Base-by-base conservation (phyloP, 2,888 invertebrate genomes). In the Cephonodes hylas region DNA sequence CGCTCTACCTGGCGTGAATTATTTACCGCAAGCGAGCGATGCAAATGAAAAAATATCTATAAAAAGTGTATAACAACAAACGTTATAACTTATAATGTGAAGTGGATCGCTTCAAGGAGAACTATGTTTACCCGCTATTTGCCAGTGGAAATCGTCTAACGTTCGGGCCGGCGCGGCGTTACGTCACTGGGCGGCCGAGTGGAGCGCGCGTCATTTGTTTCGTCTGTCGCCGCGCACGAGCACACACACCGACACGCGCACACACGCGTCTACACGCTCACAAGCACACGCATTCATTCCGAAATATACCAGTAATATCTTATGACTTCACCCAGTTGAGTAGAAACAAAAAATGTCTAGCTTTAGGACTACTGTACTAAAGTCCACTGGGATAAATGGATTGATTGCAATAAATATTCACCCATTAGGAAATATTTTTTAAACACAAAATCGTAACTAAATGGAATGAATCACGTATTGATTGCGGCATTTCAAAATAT, bases 161-260 rank as follows among this genome's bases (percentile, higher is more conserved):
- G 48, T 25, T 45, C 45, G 45, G 42, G 5, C 20, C 8, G 8
- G 45, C 5, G 34, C 10, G 18, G 2, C 23, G 59, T 59, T 42
- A 59, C 59, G 59, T 59, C 59, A 59, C 59, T 18, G 44, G 67
- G 64, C 63, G 63, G 69, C 64, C 65, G 66, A 46, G 64, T 66
- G 68, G 67, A 66, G 68, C 68, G 67, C 31, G 59, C 64, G 64
- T 71, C 68, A 71, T 71, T 70, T 68, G 71, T 71, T 70, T 70
- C 63, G 66, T 68, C 62, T 63, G 66, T 67, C 70, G 15, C 18
- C 42, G 10, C 25, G 53, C 53, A 38, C 18, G 8, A 18, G 44
- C 18, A 10, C 44, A 20, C 44, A 44, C 44, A 20, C 38, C 18
- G 8, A 8, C 20, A 44, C 20, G 20, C 8, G 18, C 1, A 44